phyloP scores from a whole-genome alignment of 2,888 invertebrate species.

The Platerodrilus igneus region DNA sequence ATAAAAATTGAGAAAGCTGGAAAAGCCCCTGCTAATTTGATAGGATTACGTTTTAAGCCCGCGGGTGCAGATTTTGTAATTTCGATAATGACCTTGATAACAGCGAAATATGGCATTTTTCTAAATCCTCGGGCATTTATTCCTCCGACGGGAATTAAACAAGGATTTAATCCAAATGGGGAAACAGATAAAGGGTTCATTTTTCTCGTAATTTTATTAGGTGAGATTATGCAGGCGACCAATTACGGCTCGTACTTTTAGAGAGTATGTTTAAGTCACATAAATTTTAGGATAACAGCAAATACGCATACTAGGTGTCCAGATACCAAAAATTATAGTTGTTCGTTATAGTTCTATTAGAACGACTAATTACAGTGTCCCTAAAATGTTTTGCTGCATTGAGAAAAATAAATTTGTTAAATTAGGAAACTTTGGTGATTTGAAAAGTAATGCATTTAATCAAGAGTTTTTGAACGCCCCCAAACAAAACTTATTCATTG shows the following conservation, averaged over 20 bases:
- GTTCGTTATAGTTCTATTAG: no score
- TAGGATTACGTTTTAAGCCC: slow-evolving; percentile 21
- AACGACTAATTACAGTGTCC: no score
- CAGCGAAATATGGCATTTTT: slow-evolving; percentile 47
- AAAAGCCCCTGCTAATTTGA: slow-evolving; percentile 15
- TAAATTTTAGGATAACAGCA: no score
- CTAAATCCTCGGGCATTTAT: slow-evolving; percentile 45
- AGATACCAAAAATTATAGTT: no score
- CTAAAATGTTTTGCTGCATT: no score
- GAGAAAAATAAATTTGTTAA: no score
- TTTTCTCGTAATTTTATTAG: slow-evolving; percentile 33
- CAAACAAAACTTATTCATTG: no score
- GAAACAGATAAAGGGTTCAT: slow-evolving; percentile 29
- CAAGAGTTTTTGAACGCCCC: no score
- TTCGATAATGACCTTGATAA: slow-evolving; percentile 49
- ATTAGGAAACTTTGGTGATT: no score
- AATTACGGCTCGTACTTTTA: slow-evolving; percentile 25
- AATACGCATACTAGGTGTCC: no score
- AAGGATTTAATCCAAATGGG: slow-evolving; percentile 27
- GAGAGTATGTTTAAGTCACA: slow-evolving; percentile 7
- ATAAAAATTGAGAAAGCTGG: background rate
- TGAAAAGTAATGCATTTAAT: no score
- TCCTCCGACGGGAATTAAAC: slow-evolving; percentile 41
- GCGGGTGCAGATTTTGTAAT: slow-evolving; percentile 34
- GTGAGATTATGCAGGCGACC: slow-evolving; percentile 15